Evolutionary conservation across 2,113 vertebrate genomes (phyloP), one percentile per base, ranked within the genome.

Genomic region (Chamaetylas fuelleborni): DNA sequence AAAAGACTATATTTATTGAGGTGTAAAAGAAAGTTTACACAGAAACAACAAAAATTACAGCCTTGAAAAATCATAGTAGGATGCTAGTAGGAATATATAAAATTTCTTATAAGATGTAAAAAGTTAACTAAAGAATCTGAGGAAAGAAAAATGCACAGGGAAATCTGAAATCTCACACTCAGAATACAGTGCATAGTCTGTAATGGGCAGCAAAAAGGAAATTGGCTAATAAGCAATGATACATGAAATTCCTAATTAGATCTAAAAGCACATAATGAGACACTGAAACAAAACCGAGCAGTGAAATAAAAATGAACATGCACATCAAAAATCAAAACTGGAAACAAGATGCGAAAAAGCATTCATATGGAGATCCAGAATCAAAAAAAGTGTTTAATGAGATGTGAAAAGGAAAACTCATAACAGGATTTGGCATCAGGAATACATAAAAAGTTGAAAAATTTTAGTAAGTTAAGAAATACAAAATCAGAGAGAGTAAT

Each of bases 161-260:
- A 91, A 73, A 78, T 86, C 67, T 89, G 67, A 81, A 92, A 78
- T 18, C 76, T 91, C 26, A 24, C n/a, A 28, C 36, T 76, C 57
- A 61, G 71, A 86, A 67, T 64, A 31, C 12, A 88, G 28, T 28
- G 19, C 50, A 34, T 48, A 65, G 33, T 26, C 71, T 73, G 42
- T 80, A 86, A 90, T 33, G 45, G 85, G 45, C 28, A 54, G 43
- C 42, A 69, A 90, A 87, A 86, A 92, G 85, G 90, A 96, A 91
- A 96, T 74, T 78, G 58, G 86, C 62, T 97, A 94, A 95, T 95
- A 90, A 92, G 42, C 2, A 3, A 93, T 93, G 90, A 94, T 86
- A 92, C 79, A 93, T 95, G 72, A 93, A 88, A 95, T 69, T 95
- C 56, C 79, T 96, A 96, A 97, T 97, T 88, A 86, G 67, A 95